These are phyloP conservation scores for Mugil cephalus DNA, from an alignment of 2,113 vertebrate species.

Conservation along the genomic window DNA sequence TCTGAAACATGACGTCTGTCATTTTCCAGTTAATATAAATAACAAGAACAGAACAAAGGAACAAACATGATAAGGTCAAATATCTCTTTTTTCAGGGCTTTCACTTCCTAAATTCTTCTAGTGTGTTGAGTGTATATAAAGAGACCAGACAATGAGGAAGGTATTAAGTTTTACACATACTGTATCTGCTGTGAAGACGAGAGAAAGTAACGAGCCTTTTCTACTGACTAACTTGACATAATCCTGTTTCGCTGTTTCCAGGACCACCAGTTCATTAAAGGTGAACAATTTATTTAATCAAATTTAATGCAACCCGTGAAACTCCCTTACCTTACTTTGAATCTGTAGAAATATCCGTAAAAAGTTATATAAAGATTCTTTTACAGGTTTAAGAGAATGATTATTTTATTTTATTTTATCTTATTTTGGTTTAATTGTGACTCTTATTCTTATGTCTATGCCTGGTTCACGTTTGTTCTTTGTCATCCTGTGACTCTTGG, in stretches of 20 bases:
- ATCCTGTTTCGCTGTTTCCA: not conserved
- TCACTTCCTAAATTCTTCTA: slow-evolving; percentile 35
- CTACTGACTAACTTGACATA: not conserved
- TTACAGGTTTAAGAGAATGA: too few relatives aligned
- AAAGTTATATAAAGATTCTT: too few relatives aligned
- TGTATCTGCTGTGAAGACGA: slow-evolving; percentile 3
- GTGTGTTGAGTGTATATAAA: not conserved
- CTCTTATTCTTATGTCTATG: too few relatives aligned
- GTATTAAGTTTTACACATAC: not conserved
- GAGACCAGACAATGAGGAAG: slow-evolving; percentile 13
- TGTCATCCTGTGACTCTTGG: too few relatives aligned
- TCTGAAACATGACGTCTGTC: too few relatives aligned
- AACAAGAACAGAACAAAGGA: too few relatives aligned
- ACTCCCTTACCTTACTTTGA: not conserved
- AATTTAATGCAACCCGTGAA: not conserved
- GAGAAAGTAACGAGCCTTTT: not conserved
- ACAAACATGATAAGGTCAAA: not conserved
- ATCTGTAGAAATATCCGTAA: not conserved
- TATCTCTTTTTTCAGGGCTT: slow-evolving; percentile 9
- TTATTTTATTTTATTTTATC: too few relatives aligned
- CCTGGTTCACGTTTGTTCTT: too few relatives aligned
- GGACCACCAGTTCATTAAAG: slow-evolving; percentile 12
- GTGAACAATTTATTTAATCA: rapidly evolving
- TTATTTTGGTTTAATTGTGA: too few relatives aligned
- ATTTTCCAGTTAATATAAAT: too few relatives aligned